Evolutionary conservation across 2,888 invertebrate genomes (phyloP), one percentile per base, ranked within the genome.

Genomic region (Agrilus biguttatus): DNA sequence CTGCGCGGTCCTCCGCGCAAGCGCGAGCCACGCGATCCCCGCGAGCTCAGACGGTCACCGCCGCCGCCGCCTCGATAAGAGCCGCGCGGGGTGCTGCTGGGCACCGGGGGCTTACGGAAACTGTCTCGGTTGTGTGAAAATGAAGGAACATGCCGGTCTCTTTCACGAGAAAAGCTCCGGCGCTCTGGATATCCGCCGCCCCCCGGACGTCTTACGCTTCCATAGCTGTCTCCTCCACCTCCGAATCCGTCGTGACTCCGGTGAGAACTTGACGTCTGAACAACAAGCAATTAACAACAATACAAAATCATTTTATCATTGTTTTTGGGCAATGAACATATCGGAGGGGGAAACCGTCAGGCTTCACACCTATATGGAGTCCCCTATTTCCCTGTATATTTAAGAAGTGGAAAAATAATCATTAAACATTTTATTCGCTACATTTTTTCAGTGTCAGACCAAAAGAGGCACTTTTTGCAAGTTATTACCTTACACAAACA

Each of bases 181-280:
- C 74, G 66, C 49, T 75, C 74, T 51, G 73, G 69, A 55, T 71
- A 71, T 53, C 66, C 67, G 52, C 69, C 67, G 60, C 72, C 71
- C 62, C 67, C 67, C 47, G 75, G 75, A 36, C 42, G 33, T 42
- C 49, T 49, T 47, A 51, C 50, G 51, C 70, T 70, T 56, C 69
- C 69, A 59, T 71, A 70, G 63, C 71, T 71, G 63, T 72, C 71
- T 52, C 71, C 68, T 59, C 70, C 69, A 59, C 69, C 70, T 68
- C 72, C 51, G 43, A 49, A 49, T 43, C 52, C 52, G 43, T 58
- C 58, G 52, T 57, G 58, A 47, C 47, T 47, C 35, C 48, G 48
- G 14, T 65, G 64, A 52, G 65, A 62, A 52, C 62, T 62, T 57
- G 60, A 57, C 55, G 61, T 65, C 67, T 67, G 64, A 54, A 62